Base-by-base conservation (phyloP, 2,797 vertebrate genomes). In the Acanthopagrus latus region DNA sequence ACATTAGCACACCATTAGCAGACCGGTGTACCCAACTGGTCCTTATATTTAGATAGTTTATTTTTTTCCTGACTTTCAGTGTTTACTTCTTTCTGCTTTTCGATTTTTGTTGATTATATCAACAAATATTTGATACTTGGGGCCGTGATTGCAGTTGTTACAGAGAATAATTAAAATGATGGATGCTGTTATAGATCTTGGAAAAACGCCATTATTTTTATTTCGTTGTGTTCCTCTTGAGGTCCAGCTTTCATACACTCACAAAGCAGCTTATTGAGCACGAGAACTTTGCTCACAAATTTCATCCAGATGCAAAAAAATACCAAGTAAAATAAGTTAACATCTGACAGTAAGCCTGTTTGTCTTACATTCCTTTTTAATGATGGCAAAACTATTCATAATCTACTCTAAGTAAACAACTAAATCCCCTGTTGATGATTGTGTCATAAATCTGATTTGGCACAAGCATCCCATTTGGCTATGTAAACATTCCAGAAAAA, bases 261-360 rank as follows among this genome's bases (percentile, higher is more conserved):
- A 55, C 33, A 71, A 56, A 74, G 43, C 16, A 33, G 3, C 33
- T 51, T 33, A 20, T 64, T 72, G 21, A 71, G 8, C 27, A 38
- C 0, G 3, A 65, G 8, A 25, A 60, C 4, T 38, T 59, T 64
- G 17, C 58, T 38, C 48, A 13, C 6, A 64, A 44, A 29, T 48
- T 50, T 21, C 12, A 14, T 50, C 38, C 12, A 27, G 10, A 18
- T 70, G 33, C 25, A 72, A 56, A 63, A 68, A 63, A 48, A 63
- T 8, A 58, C 69, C 52, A 21, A 2, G 47, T 21, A 33, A 58
- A 65, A 62, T 56, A 64, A 55, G n/a, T 66, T 56, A 72, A 27
- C 18, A 33, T 76, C 14, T 47, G 38, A 50, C 1, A 46, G 27
- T 25, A 12, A n/a, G 33, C 7, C 56, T 27, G 7, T 66, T 13